Percentiles rank a stretch among this genome's conserved stretches.
phyloP scores from a whole-genome alignment of 2,888 invertebrate genomes.

The Icerya purchasi region DNA sequence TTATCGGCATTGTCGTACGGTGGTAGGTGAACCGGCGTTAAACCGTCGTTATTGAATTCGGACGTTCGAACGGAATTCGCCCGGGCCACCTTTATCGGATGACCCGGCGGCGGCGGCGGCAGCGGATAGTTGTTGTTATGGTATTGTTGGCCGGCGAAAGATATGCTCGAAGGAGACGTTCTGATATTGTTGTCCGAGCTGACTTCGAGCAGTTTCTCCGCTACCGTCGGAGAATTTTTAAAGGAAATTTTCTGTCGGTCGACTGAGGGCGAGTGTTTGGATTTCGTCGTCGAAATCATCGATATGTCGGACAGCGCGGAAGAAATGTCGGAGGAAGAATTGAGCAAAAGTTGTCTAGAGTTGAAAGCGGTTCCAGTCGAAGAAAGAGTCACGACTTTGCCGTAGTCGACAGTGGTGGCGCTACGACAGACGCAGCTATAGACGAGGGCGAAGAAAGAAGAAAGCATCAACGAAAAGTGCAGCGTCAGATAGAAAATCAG shows the following conservation, averaged over 20 bases:
- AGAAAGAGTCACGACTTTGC: not conserved
- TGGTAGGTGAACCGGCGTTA: not conserved
- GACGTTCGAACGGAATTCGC: conserved; percentile 3
- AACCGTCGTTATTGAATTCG: too few relatives aligned
- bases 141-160: not conserved
- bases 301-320: conserved; percentile 20
- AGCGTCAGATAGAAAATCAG: conserved; percentile 31
- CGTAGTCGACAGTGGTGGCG: conserved; percentile 10
- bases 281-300: conserved; percentile 15
- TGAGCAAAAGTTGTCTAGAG: conserved; percentile 16
- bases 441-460: conserved; percentile 23
- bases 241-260: too few relatives aligned
- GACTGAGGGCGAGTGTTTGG: not conserved
- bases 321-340: conserved; percentile 19
- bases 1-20: not conserved
- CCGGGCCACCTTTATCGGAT: conserved; percentile 14
- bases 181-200: not conserved
- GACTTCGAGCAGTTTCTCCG: not conserved
- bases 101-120: conserved; percentile 13
- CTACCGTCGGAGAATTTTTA: not conserved
- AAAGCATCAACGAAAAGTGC: conserved; percentile 26
- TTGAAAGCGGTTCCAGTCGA: conserved; percentile 12
- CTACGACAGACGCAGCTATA: conserved; percentile 23
- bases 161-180: not conserved
- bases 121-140: too few relatives aligned